Percentiles rank a stretch among this genome's conserved stretches.
Evolutionary conservation across 2,113 vertebrate species (phyloP).

Genomic region (Oncorhynchus nerka): DNA sequence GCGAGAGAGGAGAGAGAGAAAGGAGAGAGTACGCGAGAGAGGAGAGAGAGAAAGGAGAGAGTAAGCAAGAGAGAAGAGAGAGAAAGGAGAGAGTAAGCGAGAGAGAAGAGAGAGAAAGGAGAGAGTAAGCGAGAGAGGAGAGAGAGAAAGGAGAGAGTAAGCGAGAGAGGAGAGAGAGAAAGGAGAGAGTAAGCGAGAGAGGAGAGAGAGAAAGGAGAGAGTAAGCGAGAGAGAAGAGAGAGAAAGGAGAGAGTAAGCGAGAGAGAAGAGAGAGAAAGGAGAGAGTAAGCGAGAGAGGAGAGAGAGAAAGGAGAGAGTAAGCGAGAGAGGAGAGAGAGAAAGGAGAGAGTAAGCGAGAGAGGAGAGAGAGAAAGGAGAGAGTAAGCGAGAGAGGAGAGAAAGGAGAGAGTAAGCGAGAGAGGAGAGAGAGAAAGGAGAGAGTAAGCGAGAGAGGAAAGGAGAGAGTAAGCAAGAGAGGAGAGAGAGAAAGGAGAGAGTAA

Average conservation of each 20-base stretch:
- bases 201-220: background rate
- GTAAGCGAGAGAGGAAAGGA: too few species aligned
- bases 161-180: accelerated
- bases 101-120: background rate
- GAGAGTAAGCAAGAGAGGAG: too few species aligned
- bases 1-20: background rate
- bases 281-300: background rate
- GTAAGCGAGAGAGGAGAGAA: background rate
- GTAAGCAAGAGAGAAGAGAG: accelerated
- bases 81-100: too few species aligned
- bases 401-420: background rate
- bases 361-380: too few species aligned
- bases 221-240: background rate
- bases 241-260: too few species aligned
- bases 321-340: too few species aligned
- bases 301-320: background rate
- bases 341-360: too few species aligned
- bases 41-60: background rate
- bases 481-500: too few species aligned
- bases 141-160: background rate
- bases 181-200: too few species aligned
- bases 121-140: background rate
- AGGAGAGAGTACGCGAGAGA: too few species aligned
- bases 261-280: too few species aligned
- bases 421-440: too few species aligned